phyloP scores from a whole-genome alignment of 2,797 vertebrate genomes.

The Podarcis siculus region DNA sequence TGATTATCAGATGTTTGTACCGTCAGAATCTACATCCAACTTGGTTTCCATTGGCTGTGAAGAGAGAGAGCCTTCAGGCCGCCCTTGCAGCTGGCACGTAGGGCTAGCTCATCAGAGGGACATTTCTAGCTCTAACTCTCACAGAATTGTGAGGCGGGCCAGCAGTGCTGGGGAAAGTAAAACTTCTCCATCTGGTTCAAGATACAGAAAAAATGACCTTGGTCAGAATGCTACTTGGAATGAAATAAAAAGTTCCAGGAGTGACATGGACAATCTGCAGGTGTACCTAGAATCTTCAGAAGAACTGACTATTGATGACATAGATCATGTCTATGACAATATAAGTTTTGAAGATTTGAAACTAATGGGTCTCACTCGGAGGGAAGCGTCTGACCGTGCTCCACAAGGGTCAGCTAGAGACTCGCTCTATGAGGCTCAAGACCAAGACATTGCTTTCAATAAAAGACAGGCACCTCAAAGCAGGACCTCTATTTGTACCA shows the following conservation, averaged over 20 bases:
- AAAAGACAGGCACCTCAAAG: slow-evolving; percentile 60
- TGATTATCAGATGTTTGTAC: slow-evolving; percentile 96
- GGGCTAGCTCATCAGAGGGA: slow-evolving; percentile 79
- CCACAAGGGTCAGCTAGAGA: slow-evolving; percentile 71
- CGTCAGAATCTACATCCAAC: slow-evolving; percentile 82
- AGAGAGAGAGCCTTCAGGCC: slow-evolving; percentile 78
- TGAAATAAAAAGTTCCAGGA: slow-evolving; percentile 66
- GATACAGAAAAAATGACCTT: slow-evolving; percentile 65
- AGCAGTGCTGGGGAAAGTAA: slow-evolving; percentile 93
- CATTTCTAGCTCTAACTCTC: slow-evolving; percentile 69
- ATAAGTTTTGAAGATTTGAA: slow-evolving; percentile 96
- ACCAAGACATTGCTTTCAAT: slow-evolving; percentile 68
- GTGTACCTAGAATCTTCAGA: slow-evolving; percentile 87
- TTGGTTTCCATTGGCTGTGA: slow-evolving; percentile 71
- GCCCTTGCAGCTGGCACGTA: slow-evolving; percentile 94
- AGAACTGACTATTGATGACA: slow-evolving; percentile 89
- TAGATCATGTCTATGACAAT: slow-evolving; percentile 97
- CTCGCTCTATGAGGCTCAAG: slow-evolving; percentile 65
- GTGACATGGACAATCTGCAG: slow-evolving; percentile 78
- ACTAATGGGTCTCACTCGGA: slow-evolving; percentile 88
- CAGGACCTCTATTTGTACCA: slow-evolving; percentile 35
- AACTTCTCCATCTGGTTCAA: slow-evolving; percentile 38
- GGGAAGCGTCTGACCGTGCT: slow-evolving; percentile 73
- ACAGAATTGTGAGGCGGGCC: slow-evolving; percentile 87
- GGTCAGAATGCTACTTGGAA: slow-evolving; percentile 47